phyloP scores from a whole-genome alignment of 2,113 vertebrate species.

The Ivindomyrus marchei region DNA sequence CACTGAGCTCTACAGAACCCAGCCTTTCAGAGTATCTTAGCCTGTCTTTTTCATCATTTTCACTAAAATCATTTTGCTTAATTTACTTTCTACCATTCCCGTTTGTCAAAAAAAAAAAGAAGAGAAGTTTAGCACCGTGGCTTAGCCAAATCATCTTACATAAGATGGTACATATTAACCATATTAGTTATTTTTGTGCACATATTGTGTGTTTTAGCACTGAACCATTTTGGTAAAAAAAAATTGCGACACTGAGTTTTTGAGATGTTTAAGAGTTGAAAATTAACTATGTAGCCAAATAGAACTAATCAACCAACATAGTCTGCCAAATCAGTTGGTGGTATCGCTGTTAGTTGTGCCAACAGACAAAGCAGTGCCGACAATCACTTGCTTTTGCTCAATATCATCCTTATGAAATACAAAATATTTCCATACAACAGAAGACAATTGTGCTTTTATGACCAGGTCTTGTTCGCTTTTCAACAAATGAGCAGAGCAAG shows the following conservation, averaged over 20 bases:
- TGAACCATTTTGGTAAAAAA: neutral
- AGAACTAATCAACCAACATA: neutral
- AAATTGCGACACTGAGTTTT: no score
- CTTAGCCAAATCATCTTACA: neutral
- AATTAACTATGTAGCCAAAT: neutral
- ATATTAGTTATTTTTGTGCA: neutral
- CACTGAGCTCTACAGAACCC: neutral
- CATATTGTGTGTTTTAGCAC: neutral
- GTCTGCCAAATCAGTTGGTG: neutral
- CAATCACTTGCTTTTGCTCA: neutral
- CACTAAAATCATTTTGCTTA: neutral
- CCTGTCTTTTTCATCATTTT: neutral
- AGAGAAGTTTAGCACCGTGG: neutral
- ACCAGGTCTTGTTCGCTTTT: no score
- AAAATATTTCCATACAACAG: neutral
- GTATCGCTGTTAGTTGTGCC: neutral
- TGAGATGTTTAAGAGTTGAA: neutral
- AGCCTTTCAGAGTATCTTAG: neutral
- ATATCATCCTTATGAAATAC: neutral
- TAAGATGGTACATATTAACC: neutral
- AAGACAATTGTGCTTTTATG: neutral
- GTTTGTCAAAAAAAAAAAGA: neutral
- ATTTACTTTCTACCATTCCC: neutral
- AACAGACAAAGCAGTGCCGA: neutral
- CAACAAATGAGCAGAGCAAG: no score